Conservation (phyloP, 1,140 invertebrate species). For the Arctopsyche grandis region DNA sequence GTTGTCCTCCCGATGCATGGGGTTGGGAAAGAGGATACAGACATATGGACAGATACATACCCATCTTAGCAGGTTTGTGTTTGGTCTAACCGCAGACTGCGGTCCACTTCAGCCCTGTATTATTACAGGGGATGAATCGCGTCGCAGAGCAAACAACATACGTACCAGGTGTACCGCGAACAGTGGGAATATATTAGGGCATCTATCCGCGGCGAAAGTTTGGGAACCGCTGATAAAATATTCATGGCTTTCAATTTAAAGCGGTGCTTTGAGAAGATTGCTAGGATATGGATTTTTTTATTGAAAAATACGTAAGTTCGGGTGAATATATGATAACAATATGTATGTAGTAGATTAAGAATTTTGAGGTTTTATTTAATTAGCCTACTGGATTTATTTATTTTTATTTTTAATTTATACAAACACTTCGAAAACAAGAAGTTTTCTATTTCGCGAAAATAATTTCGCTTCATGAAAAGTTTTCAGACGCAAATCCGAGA, state of each 20-base stretch:
- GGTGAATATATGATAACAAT: no score
- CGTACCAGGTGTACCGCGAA: constrained; percentile 11
- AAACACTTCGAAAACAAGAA: neutral
- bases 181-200: neutral
- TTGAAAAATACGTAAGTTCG: no score
- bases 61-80: neutral
- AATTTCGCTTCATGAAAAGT: constrained; percentile 3
- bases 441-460: constrained; percentile 8
- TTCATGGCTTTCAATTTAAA: neutral
- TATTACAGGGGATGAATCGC: constrained; percentile 28
- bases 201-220: neutral
- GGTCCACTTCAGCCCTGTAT: constrained; percentile 10
- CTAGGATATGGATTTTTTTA: no score
- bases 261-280: neutral
- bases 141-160: constrained; percentile 7
- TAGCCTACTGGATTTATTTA: neutral
- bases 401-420: no score
- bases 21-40: neutral
- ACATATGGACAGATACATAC: neutral
- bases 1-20: neutral
- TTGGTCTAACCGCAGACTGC: constrained; percentile 5
- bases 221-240: neutral
- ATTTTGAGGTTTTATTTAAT: no score
- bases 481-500: constrained; percentile 11
- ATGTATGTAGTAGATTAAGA: no score